Evolutionary conservation across 2,113 vertebrate genomes (phyloP).

Genomic region (Hyperoodon ampullatus): DNA sequence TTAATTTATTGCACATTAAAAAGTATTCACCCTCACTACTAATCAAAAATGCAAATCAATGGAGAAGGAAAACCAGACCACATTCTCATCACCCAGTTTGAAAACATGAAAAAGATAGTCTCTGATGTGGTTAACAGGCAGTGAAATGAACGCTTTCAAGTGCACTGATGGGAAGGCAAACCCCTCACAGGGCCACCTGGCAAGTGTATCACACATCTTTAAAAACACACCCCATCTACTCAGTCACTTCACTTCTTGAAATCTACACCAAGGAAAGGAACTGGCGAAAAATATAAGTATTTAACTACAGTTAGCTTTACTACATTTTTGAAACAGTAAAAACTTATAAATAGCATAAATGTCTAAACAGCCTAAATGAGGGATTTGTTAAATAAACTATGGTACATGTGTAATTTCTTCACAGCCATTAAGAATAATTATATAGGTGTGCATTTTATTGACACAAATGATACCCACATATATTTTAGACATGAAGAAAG

Average conservation of each 20-base stretch:
- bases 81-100: background rate
- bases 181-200: background rate
- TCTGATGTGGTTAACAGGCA: background rate
- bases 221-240: background rate
- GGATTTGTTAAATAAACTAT: background rate
- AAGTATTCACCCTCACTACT: background rate
- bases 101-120: background rate
- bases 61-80: background rate
- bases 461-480: background rate
- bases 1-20: background rate
- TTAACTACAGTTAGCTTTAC: background rate
- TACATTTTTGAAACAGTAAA: background rate
- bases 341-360: background rate
- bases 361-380: background rate
- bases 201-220: background rate
- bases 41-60: background rate
- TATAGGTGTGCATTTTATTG: background rate
- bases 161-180: background rate
- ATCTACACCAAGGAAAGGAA: background rate
- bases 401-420: background rate
- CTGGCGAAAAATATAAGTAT: background rate
- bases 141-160: background rate
- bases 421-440: background rate
- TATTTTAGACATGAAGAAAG: background rate
- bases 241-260: background rate